Percentiles rank a stretch among this genome's conserved stretches.
Evolutionary conservation across 2,113 vertebrate species (phyloP).

Genomic region (Callipepla californica): DNA sequence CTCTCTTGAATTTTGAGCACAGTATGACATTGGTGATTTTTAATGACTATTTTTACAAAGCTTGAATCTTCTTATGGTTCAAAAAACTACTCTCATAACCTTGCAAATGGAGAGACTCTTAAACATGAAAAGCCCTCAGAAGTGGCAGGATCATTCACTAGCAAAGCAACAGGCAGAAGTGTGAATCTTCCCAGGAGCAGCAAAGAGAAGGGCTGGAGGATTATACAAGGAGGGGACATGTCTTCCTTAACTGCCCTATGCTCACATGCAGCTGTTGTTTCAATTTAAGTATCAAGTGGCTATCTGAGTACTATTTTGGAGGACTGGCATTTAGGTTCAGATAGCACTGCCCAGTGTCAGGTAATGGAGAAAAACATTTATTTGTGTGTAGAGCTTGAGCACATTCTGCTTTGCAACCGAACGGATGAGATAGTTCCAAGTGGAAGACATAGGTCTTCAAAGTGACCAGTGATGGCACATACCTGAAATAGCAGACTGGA

Average conservation of each 20-base stretch:
- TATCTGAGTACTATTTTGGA: not conserved
- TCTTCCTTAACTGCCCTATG: not conserved
- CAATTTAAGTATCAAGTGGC: not conserved
- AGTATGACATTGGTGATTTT: not conserved
- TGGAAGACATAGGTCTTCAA: not conserved
- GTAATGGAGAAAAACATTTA: not conserved
- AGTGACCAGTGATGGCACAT: not conserved
- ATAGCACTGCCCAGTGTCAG: not conserved
- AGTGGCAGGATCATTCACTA: not conserved
- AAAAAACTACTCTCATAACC: not conserved
- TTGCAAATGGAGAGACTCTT: not conserved
- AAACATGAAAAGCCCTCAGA: not conserved
- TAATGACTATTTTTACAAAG: not conserved
- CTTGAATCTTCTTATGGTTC: not conserved
- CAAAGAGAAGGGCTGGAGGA: not conserved
- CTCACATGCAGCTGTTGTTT: not conserved
- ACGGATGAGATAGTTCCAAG: not conserved
- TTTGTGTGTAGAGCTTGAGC: not conserved
- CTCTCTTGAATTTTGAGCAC: not conserved
- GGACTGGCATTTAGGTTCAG: not conserved
- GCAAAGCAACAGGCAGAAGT: not conserved
- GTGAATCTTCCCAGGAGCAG: not conserved
- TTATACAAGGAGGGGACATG: fast-evolving
- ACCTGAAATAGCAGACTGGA: not conserved
- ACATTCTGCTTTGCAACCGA: not conserved